Evolutionary conservation across 1,140 invertebrate genomes (phyloP).

Genomic region (Thrips palmi): DNA sequence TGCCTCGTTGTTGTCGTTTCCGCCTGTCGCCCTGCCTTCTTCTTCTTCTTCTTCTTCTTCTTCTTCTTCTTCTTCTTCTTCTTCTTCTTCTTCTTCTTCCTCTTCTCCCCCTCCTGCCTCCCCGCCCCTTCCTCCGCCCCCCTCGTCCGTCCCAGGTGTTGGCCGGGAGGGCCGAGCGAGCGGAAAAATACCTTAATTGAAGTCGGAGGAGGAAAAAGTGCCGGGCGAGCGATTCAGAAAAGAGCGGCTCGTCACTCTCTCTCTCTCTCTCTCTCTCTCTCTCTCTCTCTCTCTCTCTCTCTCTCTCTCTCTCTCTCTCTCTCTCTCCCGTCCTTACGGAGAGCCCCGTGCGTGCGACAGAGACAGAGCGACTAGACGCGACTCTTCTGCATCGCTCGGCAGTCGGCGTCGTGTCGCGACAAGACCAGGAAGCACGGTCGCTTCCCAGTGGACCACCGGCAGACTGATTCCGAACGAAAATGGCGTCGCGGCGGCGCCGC

Average conservation of each 20-base stretch:
- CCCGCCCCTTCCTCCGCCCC: background rate
- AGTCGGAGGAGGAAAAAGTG: no score
- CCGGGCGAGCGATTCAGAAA: background rate
- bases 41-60: conserved; percentile 7
- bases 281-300: background rate
- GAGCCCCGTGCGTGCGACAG: no score
- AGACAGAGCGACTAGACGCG: no score
- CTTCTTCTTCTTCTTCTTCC: conserved; percentile 5
- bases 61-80: conserved; percentile 2
- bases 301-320: background rate
- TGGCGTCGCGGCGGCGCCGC: no score
- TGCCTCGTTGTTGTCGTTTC: background rate
- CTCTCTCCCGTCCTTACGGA: no score
- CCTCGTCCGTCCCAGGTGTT: conserved; percentile 3
- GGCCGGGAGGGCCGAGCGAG: no score
- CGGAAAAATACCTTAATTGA: no score
- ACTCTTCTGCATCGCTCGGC: no score
- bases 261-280: background rate
- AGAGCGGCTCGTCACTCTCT: background rate
- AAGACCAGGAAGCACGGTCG: no score
- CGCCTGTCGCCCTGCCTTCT: background rate
- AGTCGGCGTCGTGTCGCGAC: no score
- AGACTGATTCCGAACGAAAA: no score
- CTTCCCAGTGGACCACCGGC: no score
- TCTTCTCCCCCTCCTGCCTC: background rate